Evolutionary conservation across 2,888 invertebrate genomes (phyloP).

Genomic region (Atrina japonica): DNA sequence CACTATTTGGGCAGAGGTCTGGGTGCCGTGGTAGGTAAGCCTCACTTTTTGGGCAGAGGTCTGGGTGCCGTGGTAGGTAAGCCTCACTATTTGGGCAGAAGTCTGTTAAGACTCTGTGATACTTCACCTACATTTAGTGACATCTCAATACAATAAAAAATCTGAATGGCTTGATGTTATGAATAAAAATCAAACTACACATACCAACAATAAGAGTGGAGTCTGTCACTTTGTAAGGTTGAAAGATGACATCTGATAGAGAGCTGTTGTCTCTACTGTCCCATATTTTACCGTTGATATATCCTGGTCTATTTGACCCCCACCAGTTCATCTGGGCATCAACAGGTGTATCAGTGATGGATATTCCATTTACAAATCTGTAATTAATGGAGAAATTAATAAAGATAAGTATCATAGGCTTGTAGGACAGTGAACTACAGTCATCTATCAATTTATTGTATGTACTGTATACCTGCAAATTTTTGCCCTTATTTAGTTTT

Average conservation of each 20-base stretch:
- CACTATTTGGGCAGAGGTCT: no score
- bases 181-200: no score
- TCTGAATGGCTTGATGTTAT: no score
- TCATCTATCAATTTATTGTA: neutral
- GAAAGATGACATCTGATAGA: conserved; percentile 82
- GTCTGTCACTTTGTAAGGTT: conserved; percentile 94
- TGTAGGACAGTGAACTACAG: neutral
- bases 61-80: no score
- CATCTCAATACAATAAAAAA: no score
- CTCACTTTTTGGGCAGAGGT: no score
- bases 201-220: conserved; percentile 83
- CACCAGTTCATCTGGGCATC: conserved; percentile 79
- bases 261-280: conserved; percentile 72
- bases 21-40: no score
- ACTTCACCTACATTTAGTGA: no score
- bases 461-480: neutral
- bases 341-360: conserved; percentile 53
- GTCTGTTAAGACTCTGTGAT: no score
- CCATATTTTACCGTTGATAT: conserved; percentile 77
- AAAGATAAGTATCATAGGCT: neutral
- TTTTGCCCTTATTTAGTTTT: no score
- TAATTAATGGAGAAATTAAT: conserved; percentile 12
- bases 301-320: conserved; percentile 72
- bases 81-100: no score
- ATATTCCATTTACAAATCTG: conserved; percentile 47